Evolutionary conservation across 2,113 vertebrate species (phyloP).

Genomic region (Scomber colias): DNA sequence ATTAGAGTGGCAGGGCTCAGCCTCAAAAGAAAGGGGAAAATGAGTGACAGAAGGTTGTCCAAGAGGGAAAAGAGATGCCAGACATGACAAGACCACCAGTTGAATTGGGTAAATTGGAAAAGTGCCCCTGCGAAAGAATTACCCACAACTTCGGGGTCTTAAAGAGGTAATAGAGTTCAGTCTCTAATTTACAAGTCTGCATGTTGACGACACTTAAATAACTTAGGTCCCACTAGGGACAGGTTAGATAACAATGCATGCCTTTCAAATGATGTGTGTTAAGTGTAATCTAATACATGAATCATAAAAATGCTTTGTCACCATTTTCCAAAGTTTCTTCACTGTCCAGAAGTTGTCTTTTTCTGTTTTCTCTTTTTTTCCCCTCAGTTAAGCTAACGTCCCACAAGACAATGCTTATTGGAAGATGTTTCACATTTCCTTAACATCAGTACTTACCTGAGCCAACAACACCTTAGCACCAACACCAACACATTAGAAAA

Average conservation of each 20-base stretch:
- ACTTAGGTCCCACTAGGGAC: neutral
- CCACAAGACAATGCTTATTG: neutral
- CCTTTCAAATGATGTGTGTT: neutral
- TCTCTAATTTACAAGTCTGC: slow-evolving; percentile 17
- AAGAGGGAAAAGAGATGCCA: slow-evolving; percentile 33
- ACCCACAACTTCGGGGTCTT: slow-evolving; percentile 7
- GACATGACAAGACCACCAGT: slow-evolving; percentile 37
- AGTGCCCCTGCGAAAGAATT: neutral
- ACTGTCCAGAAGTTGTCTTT: too few species aligned
- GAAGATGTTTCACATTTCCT: neutral
- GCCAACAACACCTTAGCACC: neutral
- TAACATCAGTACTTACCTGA: neutral
- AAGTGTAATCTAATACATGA: neutral
- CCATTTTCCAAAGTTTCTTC: too few species aligned
- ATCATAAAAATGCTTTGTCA: neutral
- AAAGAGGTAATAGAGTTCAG: neutral
- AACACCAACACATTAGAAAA: too few species aligned
- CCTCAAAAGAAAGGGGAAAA: slow-evolving; percentile 56
- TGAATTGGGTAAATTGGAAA: slow-evolving; percentile 27
- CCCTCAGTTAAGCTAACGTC: neutral
- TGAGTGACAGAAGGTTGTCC: slow-evolving; percentile 40
- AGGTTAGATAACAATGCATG: neutral
- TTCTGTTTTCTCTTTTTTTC: too few species aligned
- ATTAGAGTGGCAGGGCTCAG: slow-evolving; percentile 42
- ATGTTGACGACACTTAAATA: neutral